Evolutionary conservation across 2,888 invertebrate species (phyloP), one percentile per base, ranked within the genome.

Genomic region (Lithophane socia): DNA sequence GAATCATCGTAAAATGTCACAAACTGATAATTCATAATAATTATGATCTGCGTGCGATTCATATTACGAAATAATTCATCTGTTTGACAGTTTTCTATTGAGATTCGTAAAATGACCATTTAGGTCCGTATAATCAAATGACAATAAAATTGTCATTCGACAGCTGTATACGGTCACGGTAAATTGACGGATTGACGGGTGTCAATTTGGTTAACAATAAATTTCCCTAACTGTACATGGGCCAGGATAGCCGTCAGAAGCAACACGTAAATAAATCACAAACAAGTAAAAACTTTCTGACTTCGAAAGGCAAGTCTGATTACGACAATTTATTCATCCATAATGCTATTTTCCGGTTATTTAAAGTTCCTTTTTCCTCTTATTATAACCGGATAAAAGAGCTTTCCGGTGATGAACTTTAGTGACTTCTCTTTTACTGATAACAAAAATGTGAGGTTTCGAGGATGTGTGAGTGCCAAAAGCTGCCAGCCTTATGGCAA

Each of bases 301-400:
- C 60, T 80, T 47, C 21, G 5, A 61, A 54, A 49, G 75, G 21
- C 16, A 61, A 52, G 21, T 24, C 52, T 10, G 24, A 37, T 63
- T 24, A 42, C 61, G 42, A 75, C 37, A 75, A 74, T 54, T 74
- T 77, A 77, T 73, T 74, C 74, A 74, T 29, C 61, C 47, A 18
- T 75, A 37, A 37, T 42, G 21, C 37, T 29, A 54, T 63, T 82
- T 54, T 42, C 76, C 76, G 61, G 54, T 24, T 82, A 54, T 82
- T 61, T 63, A 37, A 21, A 47, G 3, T 61, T 37, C 10, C 24
- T 61, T 82, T 75, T 24, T 16, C 47, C 3, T 24, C 54, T 61
- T 82, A 77, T 52, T 80, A 74, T 61, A 81, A 47, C 52, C 44
- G 82, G 73, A 81, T 61, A 47, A 74, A 81, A 54, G 21, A 54